phyloP scores from a whole-genome alignment of 2,888 invertebrate species.

The Rhingia rostrata region DNA sequence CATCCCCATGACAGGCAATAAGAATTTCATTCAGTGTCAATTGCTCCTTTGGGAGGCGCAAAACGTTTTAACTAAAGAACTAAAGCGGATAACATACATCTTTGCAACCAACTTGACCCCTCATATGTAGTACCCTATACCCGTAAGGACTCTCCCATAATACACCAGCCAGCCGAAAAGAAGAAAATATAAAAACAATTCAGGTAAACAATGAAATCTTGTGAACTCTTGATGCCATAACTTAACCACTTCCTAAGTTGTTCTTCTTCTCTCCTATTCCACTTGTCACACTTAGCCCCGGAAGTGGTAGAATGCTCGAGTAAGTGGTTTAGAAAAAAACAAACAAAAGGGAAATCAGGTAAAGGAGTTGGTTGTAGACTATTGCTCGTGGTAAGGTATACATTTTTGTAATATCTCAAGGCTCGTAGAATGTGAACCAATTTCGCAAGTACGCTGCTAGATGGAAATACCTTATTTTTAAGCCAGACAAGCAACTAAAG shows the following conservation, averaged over 20 bases:
- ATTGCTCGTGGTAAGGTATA: not conserved
- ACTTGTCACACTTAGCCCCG: slow-evolving; percentile 55
- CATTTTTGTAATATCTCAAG: too few relatives aligned
- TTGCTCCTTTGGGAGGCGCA: slow-evolving; percentile 55
- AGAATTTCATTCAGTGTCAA: slow-evolving; percentile 54
- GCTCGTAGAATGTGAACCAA: too few relatives aligned
- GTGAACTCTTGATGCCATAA: slow-evolving; percentile 71
- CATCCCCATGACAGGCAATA: slow-evolving; percentile 29
- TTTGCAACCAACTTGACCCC: slow-evolving; percentile 62
- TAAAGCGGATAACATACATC: slow-evolving; percentile 65
- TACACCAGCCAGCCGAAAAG: not conserved
- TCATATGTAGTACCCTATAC: slow-evolving; percentile 12
- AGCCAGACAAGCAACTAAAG: not conserved
- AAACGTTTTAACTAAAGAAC: slow-evolving; percentile 56
- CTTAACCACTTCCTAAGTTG: slow-evolving; percentile 73
- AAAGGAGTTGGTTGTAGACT: not conserved
- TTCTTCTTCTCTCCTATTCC: slow-evolving; percentile 52
- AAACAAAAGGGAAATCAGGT: not conserved
- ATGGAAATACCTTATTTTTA: not conserved
- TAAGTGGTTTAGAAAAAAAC: slow-evolving; percentile 18
- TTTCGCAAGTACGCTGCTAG: too few relatives aligned
- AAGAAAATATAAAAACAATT: slow-evolving; percentile 28
- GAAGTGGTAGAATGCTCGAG: slow-evolving; percentile 23
- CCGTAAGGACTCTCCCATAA: slow-evolving; percentile 1
- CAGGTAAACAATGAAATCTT: slow-evolving; percentile 72